These are phyloP conservation scores for Chaitophorus viminalis DNA, from an alignment of 2,888 invertebrate genomes.

Conservation along the genomic window DNA sequence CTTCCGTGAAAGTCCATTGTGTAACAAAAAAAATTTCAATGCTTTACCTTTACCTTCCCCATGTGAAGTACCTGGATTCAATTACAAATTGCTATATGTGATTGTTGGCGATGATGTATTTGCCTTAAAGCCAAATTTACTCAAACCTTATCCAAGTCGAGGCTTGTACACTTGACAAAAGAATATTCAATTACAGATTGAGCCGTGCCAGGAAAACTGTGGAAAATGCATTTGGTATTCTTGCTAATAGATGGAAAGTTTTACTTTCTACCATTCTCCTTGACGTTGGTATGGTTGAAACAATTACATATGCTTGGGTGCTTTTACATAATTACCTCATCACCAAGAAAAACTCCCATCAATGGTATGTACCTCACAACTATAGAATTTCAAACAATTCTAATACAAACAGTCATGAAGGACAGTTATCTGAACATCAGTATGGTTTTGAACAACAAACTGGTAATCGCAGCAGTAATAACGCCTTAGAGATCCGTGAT, in stretches of 20 bases:
- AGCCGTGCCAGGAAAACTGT: conserved; percentile 20
- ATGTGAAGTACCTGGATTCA: conserved; percentile 18
- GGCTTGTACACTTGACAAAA: too few relatives aligned
- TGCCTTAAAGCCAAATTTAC: conserved; percentile 19
- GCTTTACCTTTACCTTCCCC: conserved; percentile 25
- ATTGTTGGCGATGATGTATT: conserved; percentile 55
- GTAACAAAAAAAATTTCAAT: not conserved
- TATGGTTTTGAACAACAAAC: not conserved
- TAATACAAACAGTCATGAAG: conserved; percentile 13
- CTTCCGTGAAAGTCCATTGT: conserved; percentile 19
- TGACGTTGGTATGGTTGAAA: not conserved
- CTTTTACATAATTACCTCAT: conserved; percentile 1
- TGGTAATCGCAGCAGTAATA: conserved; percentile 23
- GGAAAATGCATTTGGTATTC: conserved; percentile 49
- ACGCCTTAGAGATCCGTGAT: conserved; percentile 27
- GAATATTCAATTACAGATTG: not conserved
- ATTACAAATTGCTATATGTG: conserved; percentile 42
- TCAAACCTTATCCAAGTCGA: conserved; percentile 29
- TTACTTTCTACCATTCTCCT: conserved; percentile 27
- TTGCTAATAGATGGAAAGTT: conserved; percentile 22
- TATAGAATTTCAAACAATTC: conserved; percentile 21
- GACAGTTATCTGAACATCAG: conserved; percentile 3
- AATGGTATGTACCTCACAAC: conserved; percentile 5
- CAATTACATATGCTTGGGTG: conserved; percentile 2
- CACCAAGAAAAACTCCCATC: conserved; percentile 10